Percentiles rank a stretch among this genome's conserved stretches.
These are phyloP conservation scores for Saccostrea echinata DNA, from an alignment of 1,140 invertebrate genomes.

Conservation along the genomic window DNA sequence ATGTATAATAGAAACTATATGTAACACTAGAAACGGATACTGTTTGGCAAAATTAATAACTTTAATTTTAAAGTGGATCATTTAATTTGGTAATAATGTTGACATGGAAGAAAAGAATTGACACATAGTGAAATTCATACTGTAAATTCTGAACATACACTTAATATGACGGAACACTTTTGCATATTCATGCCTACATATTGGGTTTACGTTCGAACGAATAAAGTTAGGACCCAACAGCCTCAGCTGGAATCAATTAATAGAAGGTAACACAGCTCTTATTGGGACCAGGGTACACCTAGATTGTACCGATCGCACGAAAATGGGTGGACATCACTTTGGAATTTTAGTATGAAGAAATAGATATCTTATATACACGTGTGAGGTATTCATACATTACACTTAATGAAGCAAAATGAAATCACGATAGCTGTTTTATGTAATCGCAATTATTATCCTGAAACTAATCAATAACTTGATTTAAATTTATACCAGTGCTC, in stretches of 20 bases:
- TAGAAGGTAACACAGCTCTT: neutral
- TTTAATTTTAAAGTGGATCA: no score
- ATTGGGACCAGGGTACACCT: neutral
- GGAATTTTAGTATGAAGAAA: neutral
- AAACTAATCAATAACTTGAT: neutral
- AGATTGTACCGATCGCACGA: neutral
- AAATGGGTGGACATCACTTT: no score
- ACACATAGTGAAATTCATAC: no score
- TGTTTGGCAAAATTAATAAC: no score
- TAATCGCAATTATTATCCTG: neutral
- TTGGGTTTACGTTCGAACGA: neutral
- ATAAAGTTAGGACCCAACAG: neutral
- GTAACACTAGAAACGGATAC: no score
- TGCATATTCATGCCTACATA: no score
- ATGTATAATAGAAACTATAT: no score
- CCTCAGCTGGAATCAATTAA: neutral
- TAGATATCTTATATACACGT: neutral
- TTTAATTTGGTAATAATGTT: no score
- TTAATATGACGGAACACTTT: no score
- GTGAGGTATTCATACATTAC: neutral
- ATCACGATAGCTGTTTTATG: neutral
- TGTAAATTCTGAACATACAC: no score
- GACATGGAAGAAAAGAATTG: no score
- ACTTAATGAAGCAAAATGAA: neutral
- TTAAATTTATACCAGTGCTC: neutral